Evolutionary conservation across 2,797 vertebrate species (phyloP).

Genomic region (Setipinna tenuifilis): DNA sequence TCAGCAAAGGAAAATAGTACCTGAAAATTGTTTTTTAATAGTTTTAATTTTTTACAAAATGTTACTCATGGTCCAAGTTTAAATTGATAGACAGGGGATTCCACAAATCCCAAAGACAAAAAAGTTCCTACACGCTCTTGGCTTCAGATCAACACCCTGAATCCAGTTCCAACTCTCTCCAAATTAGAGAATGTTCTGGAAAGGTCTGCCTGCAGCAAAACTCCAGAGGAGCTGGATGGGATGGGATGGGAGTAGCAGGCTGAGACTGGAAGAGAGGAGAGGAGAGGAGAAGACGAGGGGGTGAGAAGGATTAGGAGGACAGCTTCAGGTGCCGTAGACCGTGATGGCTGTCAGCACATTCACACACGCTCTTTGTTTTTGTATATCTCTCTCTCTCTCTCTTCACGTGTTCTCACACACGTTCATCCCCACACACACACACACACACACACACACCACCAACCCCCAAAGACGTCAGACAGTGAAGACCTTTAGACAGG

Average conservation of each 20-base stretch:
- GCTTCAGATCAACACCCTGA: background rate
- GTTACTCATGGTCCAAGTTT: background rate
- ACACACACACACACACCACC: background rate
- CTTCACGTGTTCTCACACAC: background rate
- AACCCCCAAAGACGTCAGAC: background rate
- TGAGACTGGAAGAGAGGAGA: background rate
- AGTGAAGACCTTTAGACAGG: background rate
- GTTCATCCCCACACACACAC: background rate
- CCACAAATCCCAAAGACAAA: background rate
- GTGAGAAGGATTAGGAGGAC: background rate
- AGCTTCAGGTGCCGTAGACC: background rate
- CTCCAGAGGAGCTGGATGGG: background rate
- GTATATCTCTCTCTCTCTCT: background rate
- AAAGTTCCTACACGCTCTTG: background rate
- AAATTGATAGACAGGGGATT: background rate
- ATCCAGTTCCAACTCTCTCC: background rate
- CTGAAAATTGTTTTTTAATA: constrained; percentile 40
- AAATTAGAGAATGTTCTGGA: constrained; percentile 5
- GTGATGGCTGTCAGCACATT: constrained; percentile 17
- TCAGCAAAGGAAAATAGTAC: constrained; percentile 42
- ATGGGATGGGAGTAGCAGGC: background rate
- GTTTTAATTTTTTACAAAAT: constrained; percentile 35
- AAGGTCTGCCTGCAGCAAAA: background rate
- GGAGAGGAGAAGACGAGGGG: background rate
- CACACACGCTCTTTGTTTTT: background rate